Evolutionary conservation across 2,113 vertebrate genomes (phyloP).

Genomic region (Ariopsis seemanni): DNA sequence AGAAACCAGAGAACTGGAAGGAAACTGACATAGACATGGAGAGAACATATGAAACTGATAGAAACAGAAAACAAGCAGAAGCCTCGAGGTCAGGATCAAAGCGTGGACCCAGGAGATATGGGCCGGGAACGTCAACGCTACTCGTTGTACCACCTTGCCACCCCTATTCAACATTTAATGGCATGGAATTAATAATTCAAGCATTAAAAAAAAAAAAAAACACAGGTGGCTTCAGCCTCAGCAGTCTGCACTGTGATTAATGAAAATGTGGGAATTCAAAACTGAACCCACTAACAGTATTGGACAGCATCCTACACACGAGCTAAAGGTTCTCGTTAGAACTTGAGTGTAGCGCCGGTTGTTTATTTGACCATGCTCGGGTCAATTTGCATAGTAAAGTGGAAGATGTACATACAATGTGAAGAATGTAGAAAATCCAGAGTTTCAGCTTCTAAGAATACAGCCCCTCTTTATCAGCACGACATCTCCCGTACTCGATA

Average conservation of each 20-base stretch:
- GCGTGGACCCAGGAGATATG: neutral
- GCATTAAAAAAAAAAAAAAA: neutral
- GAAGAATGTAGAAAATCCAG: neutral
- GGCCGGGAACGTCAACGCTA: neutral
- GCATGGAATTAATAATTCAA: constrained; percentile 1
- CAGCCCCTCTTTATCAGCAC: neutral
- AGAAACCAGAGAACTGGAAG: neutral
- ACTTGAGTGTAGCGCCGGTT: neutral
- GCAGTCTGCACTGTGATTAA: neutral
- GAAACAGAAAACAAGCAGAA: neutral
- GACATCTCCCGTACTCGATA: neutral
- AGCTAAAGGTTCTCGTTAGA: neutral
- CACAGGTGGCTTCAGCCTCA: neutral
- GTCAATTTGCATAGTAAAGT: neutral
- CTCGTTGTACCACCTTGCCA: neutral
- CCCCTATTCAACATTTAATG: neutral
- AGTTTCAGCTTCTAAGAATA: neutral
- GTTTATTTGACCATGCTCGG: neutral
- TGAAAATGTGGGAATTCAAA: neutral
- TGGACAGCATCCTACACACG: neutral
- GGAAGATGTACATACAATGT: neutral
- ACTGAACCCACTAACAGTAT: neutral
- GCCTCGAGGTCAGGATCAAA: neutral
- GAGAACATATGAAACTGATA: neutral
- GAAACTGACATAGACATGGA: neutral